Conservation (phyloP, 2,888 invertebrate genomes). For the Cheilosia impressa region DNA sequence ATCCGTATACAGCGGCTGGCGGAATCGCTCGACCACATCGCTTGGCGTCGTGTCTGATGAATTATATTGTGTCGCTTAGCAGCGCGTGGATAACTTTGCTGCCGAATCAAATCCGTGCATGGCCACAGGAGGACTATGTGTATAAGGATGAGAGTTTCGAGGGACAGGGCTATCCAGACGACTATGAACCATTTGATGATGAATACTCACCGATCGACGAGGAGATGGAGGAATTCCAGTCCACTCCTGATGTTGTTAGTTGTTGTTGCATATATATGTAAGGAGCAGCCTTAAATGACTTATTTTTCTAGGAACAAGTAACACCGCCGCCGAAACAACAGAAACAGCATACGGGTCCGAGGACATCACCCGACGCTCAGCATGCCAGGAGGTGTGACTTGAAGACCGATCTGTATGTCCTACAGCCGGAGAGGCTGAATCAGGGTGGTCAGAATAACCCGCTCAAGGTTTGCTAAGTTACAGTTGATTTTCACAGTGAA, state of each 20-base stretch:
- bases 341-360: slow-evolving; percentile 80
- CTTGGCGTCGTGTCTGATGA: slow-evolving; percentile 80
- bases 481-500: neutral
- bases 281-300: neutral
- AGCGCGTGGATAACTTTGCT: slow-evolving; percentile 82
- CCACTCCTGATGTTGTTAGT: slow-evolving; percentile 82
- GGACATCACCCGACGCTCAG: slow-evolving; percentile 85
- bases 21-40: slow-evolving; percentile 79
- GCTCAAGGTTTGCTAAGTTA: slow-evolving; percentile 85
- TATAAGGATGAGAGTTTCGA: slow-evolving; percentile 82
- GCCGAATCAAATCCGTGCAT: slow-evolving; percentile 80
- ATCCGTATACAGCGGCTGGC: slow-evolving; percentile 84
- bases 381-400: slow-evolving; percentile 93
- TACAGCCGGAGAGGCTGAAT: slow-evolving; percentile 92
- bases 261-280: neutral
- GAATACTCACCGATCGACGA: slow-evolving; percentile 82
- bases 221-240: slow-evolving; percentile 82
- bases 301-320: slow-evolving; percentile 79
- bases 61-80: slow-evolving; percentile 81
- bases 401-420: slow-evolving; percentile 92
- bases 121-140: slow-evolving; percentile 83
- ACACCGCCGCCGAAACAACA: slow-evolving; percentile 82
- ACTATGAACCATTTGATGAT: slow-evolving; percentile 81
- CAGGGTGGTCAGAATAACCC: slow-evolving; percentile 92
- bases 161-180: slow-evolving; percentile 82